Evolutionary conservation across 2,113 vertebrate species (phyloP).

Genomic region (Labeo rohita): DNA sequence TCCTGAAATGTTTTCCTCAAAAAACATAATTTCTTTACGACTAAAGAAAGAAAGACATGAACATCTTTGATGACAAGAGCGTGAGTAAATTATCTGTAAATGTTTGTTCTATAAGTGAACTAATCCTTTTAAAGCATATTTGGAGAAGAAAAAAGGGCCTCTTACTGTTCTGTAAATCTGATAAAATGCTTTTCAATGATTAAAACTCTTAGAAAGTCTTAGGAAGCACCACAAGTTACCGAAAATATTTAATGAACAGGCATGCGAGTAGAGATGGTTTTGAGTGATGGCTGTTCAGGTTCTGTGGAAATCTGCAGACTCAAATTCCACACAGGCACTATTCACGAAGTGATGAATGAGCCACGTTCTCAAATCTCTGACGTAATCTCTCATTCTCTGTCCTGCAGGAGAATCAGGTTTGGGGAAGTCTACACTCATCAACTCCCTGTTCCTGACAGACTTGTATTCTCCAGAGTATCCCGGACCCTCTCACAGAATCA

Average conservation of each 20-base stretch:
- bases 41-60: too few species aligned
- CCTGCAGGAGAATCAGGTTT: slow-evolving; percentile 92
- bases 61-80: too few species aligned
- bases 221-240: not conserved
- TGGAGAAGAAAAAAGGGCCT: not conserved
- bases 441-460: slow-evolving; percentile 97
- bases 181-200: not conserved
- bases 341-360: slow-evolving; percentile 32
- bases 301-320: not conserved
- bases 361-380: slow-evolving; percentile 44
- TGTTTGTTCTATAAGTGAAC: too few species aligned
- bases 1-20: too few species aligned
- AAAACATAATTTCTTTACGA: too few species aligned
- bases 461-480: slow-evolving; percentile 93
- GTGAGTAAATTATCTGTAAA: too few species aligned
- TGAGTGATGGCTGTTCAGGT: not conserved
- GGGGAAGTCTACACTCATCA: slow-evolving; percentile 97
- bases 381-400: slow-evolving; percentile 53
- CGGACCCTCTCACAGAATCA: slow-evolving; percentile 94
- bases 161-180: not conserved
- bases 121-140: not conserved
- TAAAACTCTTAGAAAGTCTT: not conserved
- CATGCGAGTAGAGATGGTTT: too few species aligned
- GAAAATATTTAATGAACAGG: not conserved
- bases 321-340: not conserved